These are phyloP conservation scores for Rhagium mordax DNA, from an alignment of 2,888 invertebrate species.

Conservation along the genomic window DNA sequence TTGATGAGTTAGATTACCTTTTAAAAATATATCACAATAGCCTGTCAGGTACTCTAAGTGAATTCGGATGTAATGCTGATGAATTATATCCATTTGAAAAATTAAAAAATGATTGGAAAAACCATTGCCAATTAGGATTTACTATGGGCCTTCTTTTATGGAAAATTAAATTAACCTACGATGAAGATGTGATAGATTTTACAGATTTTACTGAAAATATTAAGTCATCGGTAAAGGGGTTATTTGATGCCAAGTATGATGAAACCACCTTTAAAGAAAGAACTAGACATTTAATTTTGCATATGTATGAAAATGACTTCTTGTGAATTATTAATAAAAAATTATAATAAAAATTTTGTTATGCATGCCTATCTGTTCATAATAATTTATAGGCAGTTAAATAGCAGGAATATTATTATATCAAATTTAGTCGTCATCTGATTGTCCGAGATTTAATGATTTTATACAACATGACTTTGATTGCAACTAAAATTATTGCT, in stretches of 20 bases:
- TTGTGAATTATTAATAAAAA: not conserved
- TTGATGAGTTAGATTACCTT: conserved; percentile 57
- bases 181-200: conserved; percentile 44
- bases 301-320: conserved; percentile 15
- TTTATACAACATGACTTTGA: too few relatives aligned
- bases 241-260: not conserved
- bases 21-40: conserved; percentile 60
- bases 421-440: too few relatives aligned
- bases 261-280: not conserved
- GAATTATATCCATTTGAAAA: conserved; percentile 57
- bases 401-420: too few relatives aligned
- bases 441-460: too few relatives aligned
- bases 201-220: not conserved
- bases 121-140: conserved; percentile 45
- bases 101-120: conserved; percentile 52
- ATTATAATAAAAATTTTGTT: too few relatives aligned
- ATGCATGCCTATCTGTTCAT: too few relatives aligned
- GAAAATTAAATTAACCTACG: conserved; percentile 44
- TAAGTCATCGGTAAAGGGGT: not conserved
- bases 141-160: conserved; percentile 42
- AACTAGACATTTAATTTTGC: not conserved
- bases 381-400: too few relatives aligned
- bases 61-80: conserved; percentile 55
- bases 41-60: conserved; percentile 51
- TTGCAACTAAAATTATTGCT: too few relatives aligned